phyloP scores from a whole-genome alignment of 2,113 vertebrate genomes.

The Cephalopholis sonnerati region DNA sequence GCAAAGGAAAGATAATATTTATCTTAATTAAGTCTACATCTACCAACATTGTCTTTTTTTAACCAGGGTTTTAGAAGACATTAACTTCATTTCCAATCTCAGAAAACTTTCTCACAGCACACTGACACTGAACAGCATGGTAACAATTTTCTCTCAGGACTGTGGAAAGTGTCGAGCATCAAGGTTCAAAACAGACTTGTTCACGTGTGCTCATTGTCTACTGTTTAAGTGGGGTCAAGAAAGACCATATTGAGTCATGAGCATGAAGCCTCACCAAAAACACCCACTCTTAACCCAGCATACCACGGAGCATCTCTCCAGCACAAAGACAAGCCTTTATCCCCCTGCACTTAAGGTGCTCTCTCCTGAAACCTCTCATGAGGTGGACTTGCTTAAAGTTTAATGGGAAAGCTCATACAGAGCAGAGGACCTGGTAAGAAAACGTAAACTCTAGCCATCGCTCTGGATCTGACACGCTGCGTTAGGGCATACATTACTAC shows the following conservation, averaged over 20 bases:
- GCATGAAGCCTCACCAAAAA: constrained; percentile 60
- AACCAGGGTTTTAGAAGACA: neutral
- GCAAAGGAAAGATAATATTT: neutral
- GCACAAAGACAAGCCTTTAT: constrained; percentile 80
- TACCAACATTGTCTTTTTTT: neutral
- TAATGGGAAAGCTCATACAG: constrained; percentile 58
- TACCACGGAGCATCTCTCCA: constrained; percentile 55
- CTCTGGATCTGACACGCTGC: constrained; percentile 47
- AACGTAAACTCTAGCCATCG: constrained; percentile 32
- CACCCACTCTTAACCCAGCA: constrained; percentile 67
- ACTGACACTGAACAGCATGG: neutral
- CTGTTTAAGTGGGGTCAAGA: constrained; percentile 80
- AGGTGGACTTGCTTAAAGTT: constrained; percentile 66
- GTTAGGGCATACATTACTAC: constrained; percentile 38
- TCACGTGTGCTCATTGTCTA: constrained; percentile 79
- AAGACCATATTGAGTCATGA: constrained; percentile 69
- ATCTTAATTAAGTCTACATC: neutral
- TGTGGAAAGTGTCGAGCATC: constrained; percentile 38
- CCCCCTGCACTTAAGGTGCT: constrained; percentile 63
- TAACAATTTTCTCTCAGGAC: constrained; percentile 19
- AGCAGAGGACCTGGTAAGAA: constrained; percentile 31
- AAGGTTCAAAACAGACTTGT: constrained; percentile 52
- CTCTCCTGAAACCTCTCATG: constrained; percentile 70
- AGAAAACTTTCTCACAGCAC: neutral
- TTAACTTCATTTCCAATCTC: neutral